Conservation (phyloP, 35 echinoderm and acorn worm species). For the Stichopus chloronotus region DNA sequence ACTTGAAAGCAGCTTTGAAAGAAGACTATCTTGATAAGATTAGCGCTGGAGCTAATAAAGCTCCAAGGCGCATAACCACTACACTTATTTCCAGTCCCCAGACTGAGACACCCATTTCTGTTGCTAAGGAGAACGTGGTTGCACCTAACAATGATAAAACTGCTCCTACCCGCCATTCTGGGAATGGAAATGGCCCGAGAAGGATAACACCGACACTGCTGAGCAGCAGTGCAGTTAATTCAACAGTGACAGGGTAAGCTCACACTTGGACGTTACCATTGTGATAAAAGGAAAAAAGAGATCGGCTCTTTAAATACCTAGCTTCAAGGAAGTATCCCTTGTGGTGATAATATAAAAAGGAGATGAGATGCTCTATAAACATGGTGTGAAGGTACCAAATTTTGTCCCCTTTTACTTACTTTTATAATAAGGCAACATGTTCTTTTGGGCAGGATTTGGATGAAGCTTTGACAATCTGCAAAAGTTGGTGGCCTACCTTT, state of each 20-base stretch:
- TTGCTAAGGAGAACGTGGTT: slow-evolving; percentile 4
- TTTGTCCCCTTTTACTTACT: no score
- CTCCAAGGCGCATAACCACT: slow-evolving; percentile 5
- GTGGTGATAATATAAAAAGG: no score
- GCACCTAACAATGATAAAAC: background rate
- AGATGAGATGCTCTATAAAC: no score
- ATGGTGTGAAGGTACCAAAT: no score
- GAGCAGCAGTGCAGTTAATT: slow-evolving; percentile 40
- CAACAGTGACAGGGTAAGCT: slow-evolving; percentile 43
- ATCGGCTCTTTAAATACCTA: background rate
- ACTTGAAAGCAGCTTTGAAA: background rate
- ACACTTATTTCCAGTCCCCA: slow-evolving; percentile 8
- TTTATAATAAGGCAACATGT: no score
- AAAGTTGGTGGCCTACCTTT: no score
- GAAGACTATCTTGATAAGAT: background rate
- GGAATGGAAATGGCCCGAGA: background rate
- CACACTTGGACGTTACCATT: background rate
- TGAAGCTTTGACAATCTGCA: no score
- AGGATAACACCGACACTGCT: slow-evolving; percentile 31
- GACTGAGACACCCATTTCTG: no score
- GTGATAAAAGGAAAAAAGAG: background rate
- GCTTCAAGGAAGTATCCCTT: no score
- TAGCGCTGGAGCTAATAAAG: background rate
- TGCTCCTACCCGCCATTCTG: background rate
- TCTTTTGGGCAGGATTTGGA: no score